These are phyloP conservation scores for Acromyrmex heyeri DNA, from an alignment of 1,140 invertebrate genomes.

Conservation along the genomic window DNA sequence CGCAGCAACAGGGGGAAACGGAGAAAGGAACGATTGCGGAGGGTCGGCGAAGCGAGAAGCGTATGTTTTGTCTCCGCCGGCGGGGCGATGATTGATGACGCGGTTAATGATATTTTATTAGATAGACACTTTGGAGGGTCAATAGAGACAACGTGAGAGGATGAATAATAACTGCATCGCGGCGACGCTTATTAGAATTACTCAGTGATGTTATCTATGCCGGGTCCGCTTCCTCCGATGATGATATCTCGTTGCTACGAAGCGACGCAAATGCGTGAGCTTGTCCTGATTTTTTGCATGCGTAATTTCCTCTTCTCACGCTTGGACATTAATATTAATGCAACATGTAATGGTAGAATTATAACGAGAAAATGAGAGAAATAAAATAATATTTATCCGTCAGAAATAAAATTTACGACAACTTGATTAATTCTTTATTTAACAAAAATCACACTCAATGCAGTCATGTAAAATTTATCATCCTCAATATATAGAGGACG, in stretches of 20 bases:
- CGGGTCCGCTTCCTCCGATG: background rate
- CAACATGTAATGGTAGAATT: background rate
- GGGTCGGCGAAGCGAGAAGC: constrained; percentile 65
- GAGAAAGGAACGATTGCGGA: constrained; percentile 56
- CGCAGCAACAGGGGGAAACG: constrained; percentile 11
- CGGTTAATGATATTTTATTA: constrained; percentile 82
- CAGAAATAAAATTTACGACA: background rate
- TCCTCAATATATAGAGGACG: background rate
- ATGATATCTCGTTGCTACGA: background rate
- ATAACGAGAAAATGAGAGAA: background rate
- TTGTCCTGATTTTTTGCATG: constrained; percentile 1
- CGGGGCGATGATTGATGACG: constrained; percentile 79
- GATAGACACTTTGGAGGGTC: constrained; percentile 78
- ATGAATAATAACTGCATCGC: constrained; percentile 80
- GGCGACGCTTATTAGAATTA: constrained; percentile 78
- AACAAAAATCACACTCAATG: background rate
- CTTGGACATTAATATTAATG: constrained; percentile 2
- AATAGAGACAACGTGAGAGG: constrained; percentile 75
- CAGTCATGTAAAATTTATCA: background rate
- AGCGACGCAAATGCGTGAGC: background rate
- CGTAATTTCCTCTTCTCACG: constrained; percentile 2
- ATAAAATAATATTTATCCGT: background rate
- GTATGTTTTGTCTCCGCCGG: constrained; percentile 78
- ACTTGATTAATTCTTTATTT: background rate
- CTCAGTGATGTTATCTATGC: constrained; percentile 70